Evolutionary conservation across 2,113 vertebrate species (phyloP), one percentile per base, ranked within the genome.

Genomic region (Leptobrachium ailaonicum): DNA sequence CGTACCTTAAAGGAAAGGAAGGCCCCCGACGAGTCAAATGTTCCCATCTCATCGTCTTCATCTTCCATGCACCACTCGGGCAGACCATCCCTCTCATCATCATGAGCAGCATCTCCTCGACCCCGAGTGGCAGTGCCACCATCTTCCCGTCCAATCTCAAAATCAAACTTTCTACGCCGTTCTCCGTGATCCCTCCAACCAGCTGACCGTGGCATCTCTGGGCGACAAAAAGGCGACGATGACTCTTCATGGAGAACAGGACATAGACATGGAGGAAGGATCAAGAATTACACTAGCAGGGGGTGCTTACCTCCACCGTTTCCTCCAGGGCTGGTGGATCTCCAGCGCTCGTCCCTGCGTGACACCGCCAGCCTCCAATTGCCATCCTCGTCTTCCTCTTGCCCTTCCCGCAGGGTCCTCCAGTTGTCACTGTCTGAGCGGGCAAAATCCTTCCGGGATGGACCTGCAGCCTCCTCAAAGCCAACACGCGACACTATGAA

Each of bases 341-440:
- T 87, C 90, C 90, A 91, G 42, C 89, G 85, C 83, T 69, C 92
- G 6, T 97, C 95, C 81, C 96, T 90, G 71, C 94, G 90, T 79
- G 86, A 32, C 20, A 85, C 93, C 1, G 89, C 80, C 42, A 92
- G 86, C 82, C 94, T 94, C 94, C 94, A 95, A 85, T 87, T 95
- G 83, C 84, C 90, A 4, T 91, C 92, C 4, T 95, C 96, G 0
- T 95, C 95, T 47, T 94, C 94, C 60, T 95, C 92, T 56, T 96
- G 93, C 73, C 96, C 95, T 67, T 97, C 96, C 2, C 96, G 87
- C 12, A 96, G 92, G 1, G 93, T 95, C 70, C 96, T 95, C 96
- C 96, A 97, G 85, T 97, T 97, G 88, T 96, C 95, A 0, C 95
- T 97, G 87, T 97, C 96, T 1, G 96, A 95, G 77, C 96, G 95